These are phyloP conservation scores for Pagetopsis macropterus DNA, from an alignment of 2,797 vertebrate species.

Conservation along the genomic window DNA sequence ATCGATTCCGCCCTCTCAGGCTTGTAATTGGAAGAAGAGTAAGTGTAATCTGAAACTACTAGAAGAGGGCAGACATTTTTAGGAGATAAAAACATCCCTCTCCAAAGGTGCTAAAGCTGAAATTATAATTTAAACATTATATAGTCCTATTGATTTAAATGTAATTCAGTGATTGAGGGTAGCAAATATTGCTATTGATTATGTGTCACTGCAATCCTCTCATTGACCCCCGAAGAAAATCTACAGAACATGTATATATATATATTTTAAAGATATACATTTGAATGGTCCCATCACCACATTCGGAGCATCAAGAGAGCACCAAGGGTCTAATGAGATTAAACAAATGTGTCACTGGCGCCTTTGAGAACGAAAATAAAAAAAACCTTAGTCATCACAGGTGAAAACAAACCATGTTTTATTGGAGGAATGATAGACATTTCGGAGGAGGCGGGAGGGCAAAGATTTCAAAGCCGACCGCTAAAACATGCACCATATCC, in stretches of 20 bases:
- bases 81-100: conserved; percentile 46
- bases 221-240: conserved; percentile 48
- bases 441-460: conserved; percentile 41
- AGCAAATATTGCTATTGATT: conserved; percentile 52
- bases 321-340: conserved; percentile 57
- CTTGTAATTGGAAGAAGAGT: conserved; percentile 59
- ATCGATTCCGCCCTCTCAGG: conserved; percentile 54
- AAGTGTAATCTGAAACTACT: conserved; percentile 49
- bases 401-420: conserved; percentile 72
- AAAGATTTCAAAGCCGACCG: conserved; percentile 73
- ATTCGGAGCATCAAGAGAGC: conserved; percentile 9
- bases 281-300: conserved; percentile 19
- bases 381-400: conserved; percentile 55
- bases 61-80: conserved; percentile 33
- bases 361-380: conserved; percentile 20
- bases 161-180: conserved; percentile 36
- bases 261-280: conserved; percentile 25
- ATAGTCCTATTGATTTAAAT: conserved; percentile 53
- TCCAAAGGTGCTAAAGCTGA: conserved; percentile 25
- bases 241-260: conserved; percentile 19
- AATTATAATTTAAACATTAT: conserved; percentile 56
- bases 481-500: conserved; percentile 78
- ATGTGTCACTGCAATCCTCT: conserved; percentile 42
- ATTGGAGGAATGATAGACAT: conserved; percentile 71
- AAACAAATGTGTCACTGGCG: conserved; percentile 61